Percentiles rank a stretch among this genome's conserved stretches.
Conservation (phyloP, 2,888 invertebrate species). For the Deilephila porcellus region DNA sequence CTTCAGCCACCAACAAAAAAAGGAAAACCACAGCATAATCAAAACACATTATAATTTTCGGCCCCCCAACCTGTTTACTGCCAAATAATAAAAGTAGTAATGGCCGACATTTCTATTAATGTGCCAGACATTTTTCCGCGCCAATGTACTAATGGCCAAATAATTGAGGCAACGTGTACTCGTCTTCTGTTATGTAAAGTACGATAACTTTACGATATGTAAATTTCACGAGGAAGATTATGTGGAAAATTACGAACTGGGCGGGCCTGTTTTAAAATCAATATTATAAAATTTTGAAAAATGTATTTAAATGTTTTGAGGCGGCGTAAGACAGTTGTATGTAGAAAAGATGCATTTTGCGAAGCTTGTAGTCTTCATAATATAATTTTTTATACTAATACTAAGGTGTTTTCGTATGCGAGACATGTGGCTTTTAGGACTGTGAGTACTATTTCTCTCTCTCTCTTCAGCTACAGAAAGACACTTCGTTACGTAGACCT, state of each 20-base stretch:
- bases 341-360: too few relatives aligned
- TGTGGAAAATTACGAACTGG: not conserved
- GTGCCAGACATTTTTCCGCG: constrained; percentile 48
- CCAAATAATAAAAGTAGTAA: constrained; percentile 11
- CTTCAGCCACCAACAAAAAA: not conserved
- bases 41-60: not conserved
- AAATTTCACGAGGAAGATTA: constrained; percentile 20
- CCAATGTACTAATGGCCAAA: constrained; percentile 66
- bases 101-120: constrained; percentile 21
- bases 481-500: too few relatives aligned
- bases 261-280: not conserved
- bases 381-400: too few relatives aligned
- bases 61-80: not conserved
- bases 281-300: not conserved
- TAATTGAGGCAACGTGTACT: constrained; percentile 60
- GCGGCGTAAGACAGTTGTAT: too few relatives aligned
- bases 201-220: constrained; percentile 35
- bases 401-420: too few relatives aligned
- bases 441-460: too few relatives aligned
- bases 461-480: too few relatives aligned
- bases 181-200: constrained; percentile 51
- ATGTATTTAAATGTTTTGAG: not conserved
- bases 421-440: too few relatives aligned
- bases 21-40: not conserved
- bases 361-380: too few relatives aligned